A percentile compares a stretch with the other conserved stretches of the same genome.
phyloP scores from a whole-genome alignment of 2,113 vertebrate genomes.

The Carettochelys insculpta region DNA sequence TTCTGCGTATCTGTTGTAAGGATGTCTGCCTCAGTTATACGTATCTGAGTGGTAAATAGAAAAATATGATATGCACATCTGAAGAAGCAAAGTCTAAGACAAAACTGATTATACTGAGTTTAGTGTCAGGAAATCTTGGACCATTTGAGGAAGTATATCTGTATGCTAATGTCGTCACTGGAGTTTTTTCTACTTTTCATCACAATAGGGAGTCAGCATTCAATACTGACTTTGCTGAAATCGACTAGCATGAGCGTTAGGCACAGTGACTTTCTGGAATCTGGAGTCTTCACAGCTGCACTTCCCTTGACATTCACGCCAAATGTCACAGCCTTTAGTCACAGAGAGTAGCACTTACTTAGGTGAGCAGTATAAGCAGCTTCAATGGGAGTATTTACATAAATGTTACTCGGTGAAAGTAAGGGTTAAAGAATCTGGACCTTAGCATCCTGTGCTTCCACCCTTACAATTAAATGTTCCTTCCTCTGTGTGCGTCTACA shows the following conservation, averaged over 20 bases:
- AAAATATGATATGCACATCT: neutral
- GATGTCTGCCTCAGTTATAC: neutral
- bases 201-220: neutral
- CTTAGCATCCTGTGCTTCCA: too few relatives aligned
- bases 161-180: neutral
- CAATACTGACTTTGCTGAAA: neutral
- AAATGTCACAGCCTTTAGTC: neutral
- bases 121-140: neutral
- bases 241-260: neutral
- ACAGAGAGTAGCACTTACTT: rapidly evolving
- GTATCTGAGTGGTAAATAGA: neutral
- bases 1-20: neutral
- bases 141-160: neutral
- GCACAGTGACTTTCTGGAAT: neutral
- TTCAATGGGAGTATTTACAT: neutral
- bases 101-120: neutral
- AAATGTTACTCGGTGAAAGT: neutral
- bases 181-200: neutral
- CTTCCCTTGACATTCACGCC: neutral
- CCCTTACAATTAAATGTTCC: too few relatives aligned
- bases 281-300: neutral
- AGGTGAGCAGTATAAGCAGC: neutral
- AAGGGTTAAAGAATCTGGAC: neutral
- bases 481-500: too few relatives aligned
- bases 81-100: rapidly evolving